Evolutionary conservation across 1,140 invertebrate species (phyloP), one percentile per base, ranked within the genome.

Genomic region (Cardiocondyla obscurior): DNA sequence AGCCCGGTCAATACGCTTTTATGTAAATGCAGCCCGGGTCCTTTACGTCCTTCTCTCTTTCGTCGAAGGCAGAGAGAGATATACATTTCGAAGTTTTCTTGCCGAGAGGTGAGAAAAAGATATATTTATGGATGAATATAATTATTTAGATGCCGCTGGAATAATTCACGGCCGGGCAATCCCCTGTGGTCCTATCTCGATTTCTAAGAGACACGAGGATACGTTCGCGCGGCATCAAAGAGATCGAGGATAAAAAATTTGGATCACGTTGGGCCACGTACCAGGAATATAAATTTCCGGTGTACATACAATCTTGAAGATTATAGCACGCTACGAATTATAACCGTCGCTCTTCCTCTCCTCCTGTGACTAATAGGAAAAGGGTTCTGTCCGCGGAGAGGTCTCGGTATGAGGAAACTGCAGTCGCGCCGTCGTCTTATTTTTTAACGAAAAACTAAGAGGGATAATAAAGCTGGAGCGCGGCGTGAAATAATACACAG

Each of bases 381-480:
- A 77, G 30, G 14, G 12, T 14, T 39, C 30, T 65, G n/a, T 16
- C 36, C 10, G 30, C n/a, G 55, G 42, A 36, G 46, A 33, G 42
- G 42, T 65, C 46, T 79, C n/a, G 30, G n/a, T 25, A 39, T 51
- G 33, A 51, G 46, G 53, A 25, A 53, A 55, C 22, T 53, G 46
- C 74, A 67, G 39, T 60, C 25, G n/a, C 36, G 70, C 30, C 30
- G 22, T 1, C 39, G 46, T 79, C 55, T 79, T 67, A 53, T 67
- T n/a, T n/a, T n/a, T n/a, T n/a, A n/a, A 79, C 46, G 33, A 53
- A 67, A 79, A 67, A 67, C 33, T 53, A 46, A 67, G 46, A 67
- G 22, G 62, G 60, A 67, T 67, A 67, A 67, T 79, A 79, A 79
- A 79, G 46, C 33, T 28, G 74, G 33, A 39, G 33, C 74, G 33